Conservation (phyloP, 2,113 vertebrate species). For the Tringa solitaria region DNA sequence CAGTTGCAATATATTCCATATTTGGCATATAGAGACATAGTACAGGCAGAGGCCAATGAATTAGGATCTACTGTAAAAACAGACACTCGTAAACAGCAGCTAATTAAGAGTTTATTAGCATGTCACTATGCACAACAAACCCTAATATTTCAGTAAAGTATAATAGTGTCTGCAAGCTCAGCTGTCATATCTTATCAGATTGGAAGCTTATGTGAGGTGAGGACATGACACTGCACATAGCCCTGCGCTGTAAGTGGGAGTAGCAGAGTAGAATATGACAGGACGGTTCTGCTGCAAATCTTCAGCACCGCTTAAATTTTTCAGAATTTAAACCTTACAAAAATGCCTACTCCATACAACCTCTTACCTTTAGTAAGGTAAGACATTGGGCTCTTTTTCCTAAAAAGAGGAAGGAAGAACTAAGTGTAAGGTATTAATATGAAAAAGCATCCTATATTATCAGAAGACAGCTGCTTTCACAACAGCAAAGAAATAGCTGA, state of each 20-base stretch:
- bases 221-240: neutral
- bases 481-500: neutral
- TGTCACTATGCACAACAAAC: neutral
- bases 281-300: neutral
- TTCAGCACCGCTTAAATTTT: neutral
- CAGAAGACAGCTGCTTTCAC: neutral
- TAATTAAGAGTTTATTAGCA: slow-evolving; percentile 48
- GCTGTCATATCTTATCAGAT: neutral
- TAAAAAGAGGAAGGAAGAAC: neutral
- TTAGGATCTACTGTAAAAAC: neutral
- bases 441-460: neutral
- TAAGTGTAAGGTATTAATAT: neutral
- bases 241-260: neutral
- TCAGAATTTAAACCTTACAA: neutral
- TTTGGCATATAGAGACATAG: neutral
- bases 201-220: neutral
- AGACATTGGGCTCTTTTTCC: neutral
- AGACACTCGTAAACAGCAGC: neutral
- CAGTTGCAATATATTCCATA: neutral
- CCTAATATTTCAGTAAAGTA: neutral
- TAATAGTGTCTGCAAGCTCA: neutral
- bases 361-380: neutral
- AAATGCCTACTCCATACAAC: neutral
- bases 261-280: neutral
- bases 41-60: neutral